Conservation (phyloP, 2,888 invertebrate species). For the Drosophila borborema region DNA sequence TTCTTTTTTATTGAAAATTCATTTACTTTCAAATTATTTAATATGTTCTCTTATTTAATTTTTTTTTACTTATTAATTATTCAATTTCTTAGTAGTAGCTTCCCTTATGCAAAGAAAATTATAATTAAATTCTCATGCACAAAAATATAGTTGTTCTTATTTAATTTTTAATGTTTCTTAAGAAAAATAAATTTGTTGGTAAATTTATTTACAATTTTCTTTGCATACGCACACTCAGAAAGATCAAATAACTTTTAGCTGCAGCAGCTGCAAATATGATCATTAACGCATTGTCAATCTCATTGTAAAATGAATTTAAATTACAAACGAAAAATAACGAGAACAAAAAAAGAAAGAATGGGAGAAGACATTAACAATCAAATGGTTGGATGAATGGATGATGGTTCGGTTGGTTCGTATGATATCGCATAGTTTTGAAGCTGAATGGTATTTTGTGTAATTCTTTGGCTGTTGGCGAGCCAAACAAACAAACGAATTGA, state of each 20-base stretch:
- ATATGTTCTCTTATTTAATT: too few relatives aligned
- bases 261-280: slow-evolving; percentile 4
- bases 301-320: slow-evolving; percentile 24
- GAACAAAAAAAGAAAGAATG: slow-evolving; percentile 1
- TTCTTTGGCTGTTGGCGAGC: slow-evolving; percentile 29
- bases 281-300: slow-evolving; percentile 34
- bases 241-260: background rate
- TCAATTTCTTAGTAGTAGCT: too few relatives aligned
- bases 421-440: slow-evolving; percentile 38
- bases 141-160: background rate
- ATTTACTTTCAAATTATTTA: too few relatives aligned
- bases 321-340: slow-evolving; percentile 30
- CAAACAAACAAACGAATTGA: slow-evolving; percentile 33
- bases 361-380: slow-evolving; percentile 40
- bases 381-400: background rate
- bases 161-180: background rate
- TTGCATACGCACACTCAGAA: background rate
- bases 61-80: too few relatives aligned
- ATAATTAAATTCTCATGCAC: too few relatives aligned
- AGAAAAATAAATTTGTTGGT: background rate
- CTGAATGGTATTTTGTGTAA: slow-evolving; percentile 32
- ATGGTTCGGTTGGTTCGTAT: slow-evolving; percentile 1
- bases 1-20: too few relatives aligned
- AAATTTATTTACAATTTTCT: background rate
- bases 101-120: too few relatives aligned